Evolutionary conservation across 2,797 vertebrate species (phyloP), one percentile per base, ranked within the genome.

Genomic region (Gymnoscopelus microlampas): DNA sequence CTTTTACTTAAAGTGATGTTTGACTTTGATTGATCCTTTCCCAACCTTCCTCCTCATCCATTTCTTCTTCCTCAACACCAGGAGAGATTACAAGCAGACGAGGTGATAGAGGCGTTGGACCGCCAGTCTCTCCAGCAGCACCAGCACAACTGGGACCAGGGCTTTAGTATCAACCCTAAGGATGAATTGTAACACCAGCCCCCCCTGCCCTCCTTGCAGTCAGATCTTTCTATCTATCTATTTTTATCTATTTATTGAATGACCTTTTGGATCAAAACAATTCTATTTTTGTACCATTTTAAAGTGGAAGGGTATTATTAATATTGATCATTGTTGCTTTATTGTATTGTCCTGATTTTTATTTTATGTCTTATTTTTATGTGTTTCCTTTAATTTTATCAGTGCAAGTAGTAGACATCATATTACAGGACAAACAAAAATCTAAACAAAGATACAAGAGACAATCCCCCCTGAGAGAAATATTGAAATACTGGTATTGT

Each of bases 271-370:
- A 95, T 94, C 88, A 96, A 93, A 97, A 95, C 91, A 72, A 75
- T 93, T 96, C 91, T 96, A 98, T 98, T 97, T 98, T 98, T 97
- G 93, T 97, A 98, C 94, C 95, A 93, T 96, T 94, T 35, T 95
- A 93, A 95, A 94, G 90, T 95, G 90, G 85, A 62, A 88, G 70
- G 73, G 39, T 44, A 44, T 80, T 70, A 73, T 80, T 87, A 70
- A 81, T 80, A 57, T 79, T 73, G 74, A 74, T 70, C 44, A 39
- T 51, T 66, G 29, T 50, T 67, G 50, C 70, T 23, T 53, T 54
- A 60, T 55, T 44, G 92, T 83, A 55, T 39, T 51, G 47, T 54
- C 26, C 35, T 39, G 39, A 44, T 44, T 63, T 66, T 14, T 29
- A 73, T 12, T 10, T 73, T 62, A 65, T 74, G 24, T 87, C 48